Evolutionary conservation across 1,140 invertebrate species (phyloP), one percentile per base, ranked within the genome.

Genomic region (Drosophila persimilis): DNA sequence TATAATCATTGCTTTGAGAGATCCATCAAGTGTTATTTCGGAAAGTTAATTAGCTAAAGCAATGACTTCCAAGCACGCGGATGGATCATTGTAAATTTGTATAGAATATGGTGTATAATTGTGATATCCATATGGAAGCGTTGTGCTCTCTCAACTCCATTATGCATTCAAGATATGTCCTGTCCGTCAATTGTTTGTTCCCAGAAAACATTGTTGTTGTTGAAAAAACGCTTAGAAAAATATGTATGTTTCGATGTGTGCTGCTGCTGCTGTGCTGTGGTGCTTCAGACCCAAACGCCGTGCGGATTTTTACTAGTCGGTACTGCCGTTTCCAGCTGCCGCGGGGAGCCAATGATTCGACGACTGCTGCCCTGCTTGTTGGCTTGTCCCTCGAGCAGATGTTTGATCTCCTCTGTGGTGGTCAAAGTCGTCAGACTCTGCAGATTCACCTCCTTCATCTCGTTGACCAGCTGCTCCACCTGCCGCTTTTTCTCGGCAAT

Each of bases 281-380:
- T 71, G 44, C 20, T 41, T 93, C 93, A 98, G 44, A 99, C 97
- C 97, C 97, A 99, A 54, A 99, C 97, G 24, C 97, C 97, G 89
- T 98, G 97, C 43, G 97, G 97, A 92, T 98, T 98, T 92, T 98
- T 98, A 91, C 96, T 98, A 15, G 97, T 98, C 45, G 97, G 97
- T 48, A 98, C 97, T 39, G 97, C 97, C 92, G 97, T 98, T 92
- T 98, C 97, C 43, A 98, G 92, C 91, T 98, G 96, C 70, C 97
- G 93, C 41, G 97, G 96, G 31, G 97, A 97, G 15, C 97, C 97
- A 76, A 97, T 96, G 92, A 98, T 98, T 91, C 96, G 95, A 55
- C 97, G 93, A 48, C 95, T 96, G 91, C 96, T 97, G 48, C 96
- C 96, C 44, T 95, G 95, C 92, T 97, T 96, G 79, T 95, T 95